Percentiles rank a stretch among this genome's conserved stretches.
Conservation (phyloP, 2,888 invertebrate species). For the Troides helena region DNA sequence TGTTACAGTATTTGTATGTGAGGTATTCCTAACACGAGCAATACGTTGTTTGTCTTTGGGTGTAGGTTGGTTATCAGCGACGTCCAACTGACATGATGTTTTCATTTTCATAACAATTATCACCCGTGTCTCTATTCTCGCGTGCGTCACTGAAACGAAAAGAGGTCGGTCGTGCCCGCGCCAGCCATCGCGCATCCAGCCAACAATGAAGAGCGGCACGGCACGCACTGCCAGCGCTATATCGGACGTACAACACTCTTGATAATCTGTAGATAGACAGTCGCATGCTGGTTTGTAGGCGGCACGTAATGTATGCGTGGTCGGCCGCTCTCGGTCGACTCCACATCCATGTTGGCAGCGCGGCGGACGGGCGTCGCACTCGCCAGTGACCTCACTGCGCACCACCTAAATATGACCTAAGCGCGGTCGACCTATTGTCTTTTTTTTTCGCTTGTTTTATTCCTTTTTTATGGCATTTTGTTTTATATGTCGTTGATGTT, state of each 20-base stretch:
- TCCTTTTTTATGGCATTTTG: slow-evolving; percentile 5
- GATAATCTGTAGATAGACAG: slow-evolving; percentile 58
- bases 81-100: slow-evolving; percentile 18
- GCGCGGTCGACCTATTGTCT: slow-evolving; percentile 37
- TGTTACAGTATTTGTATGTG: background rate
- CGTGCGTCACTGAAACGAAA: slow-evolving; percentile 70
- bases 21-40: background rate
- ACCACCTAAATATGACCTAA: slow-evolving; percentile 64
- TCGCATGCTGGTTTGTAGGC: slow-evolving; percentile 55
- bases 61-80: slow-evolving; percentile 12
- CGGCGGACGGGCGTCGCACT: slow-evolving; percentile 56
- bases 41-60: slow-evolving; percentile 1
- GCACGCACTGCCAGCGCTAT: slow-evolving; percentile 56
- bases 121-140: slow-evolving; percentile 35
- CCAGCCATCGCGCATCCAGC: slow-evolving; percentile 57
- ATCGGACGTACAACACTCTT: slow-evolving; percentile 54
- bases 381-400: slow-evolving; percentile 64
- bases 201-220: slow-evolving; percentile 58
- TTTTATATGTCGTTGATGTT: slow-evolving; percentile 19
- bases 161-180: slow-evolving; percentile 71
- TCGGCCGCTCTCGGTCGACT: slow-evolving; percentile 58
- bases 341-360: slow-evolving; percentile 50
- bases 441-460: slow-evolving; percentile 11
- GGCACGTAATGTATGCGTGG: slow-evolving; percentile 73
- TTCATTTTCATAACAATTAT: slow-evolving; percentile 34